Base-by-base conservation (phyloP, 2,888 invertebrate species). In the Hecatera dysodea region DNA sequence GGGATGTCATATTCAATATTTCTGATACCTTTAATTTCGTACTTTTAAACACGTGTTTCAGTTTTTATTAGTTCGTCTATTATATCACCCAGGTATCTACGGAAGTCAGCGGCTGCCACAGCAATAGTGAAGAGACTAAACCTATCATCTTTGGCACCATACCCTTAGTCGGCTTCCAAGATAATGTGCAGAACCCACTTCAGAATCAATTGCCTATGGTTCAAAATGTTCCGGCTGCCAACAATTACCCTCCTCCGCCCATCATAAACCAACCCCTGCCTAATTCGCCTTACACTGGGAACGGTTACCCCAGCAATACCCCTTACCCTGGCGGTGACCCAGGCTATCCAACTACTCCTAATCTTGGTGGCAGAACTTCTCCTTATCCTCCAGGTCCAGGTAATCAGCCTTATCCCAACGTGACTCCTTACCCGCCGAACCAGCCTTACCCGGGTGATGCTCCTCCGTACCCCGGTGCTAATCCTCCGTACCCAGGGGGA, bases 81-180 rank as follows among this genome's bases (percentile, higher is more conserved):
- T 66, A 42, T 67, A n/a, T 71, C 27, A 78, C 72, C 17, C 83
- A 95, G 95, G 92, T 94, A 0, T 85, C 81, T 7, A 81, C 94
- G 22, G 83, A 78, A 52, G 87, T 92, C 0, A 76, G 87, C 1
- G 92, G 92, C 2, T 95, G 95, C 63, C 95, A 95, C 77, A 67
- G 72, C 0, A 87, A 90, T 79, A 84, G 83, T 9, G 88, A 90
- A 0, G 89, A 90, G 2, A 68, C 79, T 0, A 85, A 80, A 0
- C 85, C 79, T 0, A 83, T 95, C 27, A 84, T 91, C 12, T 87
- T 96, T 22, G 95, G 95, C 0, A 91, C 89, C 7, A 78, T 94
- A 6, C 95, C 95, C 0, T 76, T 95, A 8, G 72, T 83, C 0
- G 92, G 89, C 36, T 89, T 82, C 75, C 91, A 91, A 61, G 90